Conservation (phyloP, 2,113 vertebrate species). For the Strigops habroptila region DNA sequence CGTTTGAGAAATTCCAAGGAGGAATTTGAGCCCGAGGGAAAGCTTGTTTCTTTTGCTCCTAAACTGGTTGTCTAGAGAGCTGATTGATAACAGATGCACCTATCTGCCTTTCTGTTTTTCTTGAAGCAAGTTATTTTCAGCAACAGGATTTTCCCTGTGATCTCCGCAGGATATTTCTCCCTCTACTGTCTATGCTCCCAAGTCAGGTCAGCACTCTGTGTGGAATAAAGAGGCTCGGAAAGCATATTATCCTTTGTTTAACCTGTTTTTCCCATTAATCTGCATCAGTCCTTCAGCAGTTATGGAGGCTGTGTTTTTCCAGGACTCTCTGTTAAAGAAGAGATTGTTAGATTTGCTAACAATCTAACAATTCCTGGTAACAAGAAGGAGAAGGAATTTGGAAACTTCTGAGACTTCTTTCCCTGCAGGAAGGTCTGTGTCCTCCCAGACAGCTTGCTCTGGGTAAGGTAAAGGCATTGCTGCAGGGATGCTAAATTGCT, state of each 20-base stretch:
- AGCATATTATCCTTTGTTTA: neutral
- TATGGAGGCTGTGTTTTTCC: neutral
- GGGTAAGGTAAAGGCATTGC: neutral
- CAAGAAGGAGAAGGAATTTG: neutral
- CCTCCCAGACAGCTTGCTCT: neutral
- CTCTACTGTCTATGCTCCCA: neutral
- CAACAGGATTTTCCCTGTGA: constrained; percentile 3
- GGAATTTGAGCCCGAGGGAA: constrained; percentile 23
- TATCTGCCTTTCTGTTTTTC: constrained; percentile 25
- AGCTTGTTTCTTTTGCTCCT: constrained; percentile 21
- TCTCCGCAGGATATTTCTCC: constrained; percentile 16
- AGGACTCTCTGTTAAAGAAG: neutral
- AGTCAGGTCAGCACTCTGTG: neutral
- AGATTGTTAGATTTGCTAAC: neutral
- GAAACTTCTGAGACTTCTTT: neutral
- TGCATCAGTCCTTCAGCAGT: neutral
- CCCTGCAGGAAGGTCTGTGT: neutral
- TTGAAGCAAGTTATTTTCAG: neutral
- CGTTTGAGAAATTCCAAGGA: constrained; percentile 13
- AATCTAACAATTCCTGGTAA: too few relatives aligned
- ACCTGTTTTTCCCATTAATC: neutral
- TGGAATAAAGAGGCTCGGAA: neutral
- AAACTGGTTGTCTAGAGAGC: neutral
- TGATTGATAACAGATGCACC: constrained; percentile 62
- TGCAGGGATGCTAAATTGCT: neutral